phyloP scores from a whole-genome alignment of 2,113 vertebrate species.

The Halichoerus grypus region DNA sequence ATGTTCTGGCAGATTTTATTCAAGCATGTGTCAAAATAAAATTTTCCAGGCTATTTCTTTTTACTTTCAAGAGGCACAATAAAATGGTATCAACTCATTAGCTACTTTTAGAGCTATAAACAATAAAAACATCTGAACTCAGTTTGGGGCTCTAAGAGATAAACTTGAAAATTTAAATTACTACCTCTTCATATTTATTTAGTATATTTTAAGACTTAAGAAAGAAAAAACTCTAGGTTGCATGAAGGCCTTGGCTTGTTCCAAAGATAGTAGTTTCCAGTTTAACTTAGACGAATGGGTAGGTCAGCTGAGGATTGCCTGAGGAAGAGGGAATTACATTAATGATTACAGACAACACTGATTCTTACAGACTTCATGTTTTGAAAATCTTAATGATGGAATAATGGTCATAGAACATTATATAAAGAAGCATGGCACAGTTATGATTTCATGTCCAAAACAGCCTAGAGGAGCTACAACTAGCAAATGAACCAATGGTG shows the following conservation, averaged over 20 bases:
- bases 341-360: conserved; percentile 3
- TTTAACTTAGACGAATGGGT: background rate
- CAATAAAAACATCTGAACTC: background rate
- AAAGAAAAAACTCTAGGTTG: background rate
- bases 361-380: background rate
- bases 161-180: background rate
- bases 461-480: background rate
- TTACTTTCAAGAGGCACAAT: background rate
- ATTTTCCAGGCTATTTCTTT: conserved; percentile 16
- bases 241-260: background rate
- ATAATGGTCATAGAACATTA: background rate
- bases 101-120: background rate
- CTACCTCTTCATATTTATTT: background rate
- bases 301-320: background rate
- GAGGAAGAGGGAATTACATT: background rate
- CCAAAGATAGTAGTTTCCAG: background rate
- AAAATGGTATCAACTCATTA: background rate
- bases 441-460: background rate
- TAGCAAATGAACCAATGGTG: background rate
- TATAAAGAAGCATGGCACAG: background rate
- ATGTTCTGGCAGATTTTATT: background rate
- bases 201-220: conserved; percentile 8
- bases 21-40: conserved; percentile 40
- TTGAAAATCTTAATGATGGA: background rate
- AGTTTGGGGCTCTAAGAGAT: background rate